phyloP scores from a whole-genome alignment of 1,140 invertebrate genomes.

The Scaptomyza hsui region DNA sequence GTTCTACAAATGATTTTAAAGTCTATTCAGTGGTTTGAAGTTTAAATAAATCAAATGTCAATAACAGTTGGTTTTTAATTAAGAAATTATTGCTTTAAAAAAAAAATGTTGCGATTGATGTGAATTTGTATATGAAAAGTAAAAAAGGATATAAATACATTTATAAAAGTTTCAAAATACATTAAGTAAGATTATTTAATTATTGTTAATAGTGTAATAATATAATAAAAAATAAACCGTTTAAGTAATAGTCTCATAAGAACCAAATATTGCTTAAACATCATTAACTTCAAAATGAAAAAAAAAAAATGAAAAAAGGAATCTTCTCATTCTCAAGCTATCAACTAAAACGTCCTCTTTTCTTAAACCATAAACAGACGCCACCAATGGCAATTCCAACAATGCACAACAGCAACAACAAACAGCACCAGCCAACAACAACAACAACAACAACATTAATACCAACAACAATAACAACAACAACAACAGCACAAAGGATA shows the following conservation, averaged over 20 bases:
- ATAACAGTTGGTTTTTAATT: no score
- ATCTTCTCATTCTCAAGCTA: neutral
- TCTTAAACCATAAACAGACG: slow-evolving; percentile 16
- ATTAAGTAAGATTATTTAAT: no score
- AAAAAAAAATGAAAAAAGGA: neutral
- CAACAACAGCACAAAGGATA: slow-evolving; percentile 57
- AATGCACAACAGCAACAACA: slow-evolving; percentile 14
- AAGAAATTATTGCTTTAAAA: no score
- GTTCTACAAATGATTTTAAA: neutral
- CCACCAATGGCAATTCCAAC: slow-evolving; percentile 41
- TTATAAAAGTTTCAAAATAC: no score
- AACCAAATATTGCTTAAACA: neutral
- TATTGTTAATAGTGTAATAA: no score
- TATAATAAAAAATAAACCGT: no score
- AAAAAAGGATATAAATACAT: no score
- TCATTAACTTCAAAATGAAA: neutral
- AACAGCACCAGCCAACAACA: slow-evolving; percentile 46
- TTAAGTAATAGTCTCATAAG: neutral
- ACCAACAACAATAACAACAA: slow-evolving; percentile 45
- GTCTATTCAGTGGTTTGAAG: neutral
- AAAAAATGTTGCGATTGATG: no score
- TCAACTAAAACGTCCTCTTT: neutral
- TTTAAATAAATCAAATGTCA: no score
- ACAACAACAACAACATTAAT: slow-evolving; percentile 37
- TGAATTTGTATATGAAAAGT: no score